Evolutionary conservation across 2,888 invertebrate genomes (phyloP).

Genomic region (Sarcophaga subvicina): DNA sequence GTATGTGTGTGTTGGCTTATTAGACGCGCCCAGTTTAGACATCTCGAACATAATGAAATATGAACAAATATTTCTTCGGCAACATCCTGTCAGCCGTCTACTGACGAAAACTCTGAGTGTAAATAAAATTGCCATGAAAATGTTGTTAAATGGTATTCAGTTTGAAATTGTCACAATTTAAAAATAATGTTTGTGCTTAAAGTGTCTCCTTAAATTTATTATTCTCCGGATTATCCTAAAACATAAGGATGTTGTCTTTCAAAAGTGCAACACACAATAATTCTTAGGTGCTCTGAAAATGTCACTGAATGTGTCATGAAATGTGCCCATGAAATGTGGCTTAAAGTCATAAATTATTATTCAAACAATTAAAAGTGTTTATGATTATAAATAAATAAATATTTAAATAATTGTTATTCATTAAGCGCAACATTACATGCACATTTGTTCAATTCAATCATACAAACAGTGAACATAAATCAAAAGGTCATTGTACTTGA

Average conservation of each 20-base stretch:
- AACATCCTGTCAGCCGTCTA: too few relatives aligned
- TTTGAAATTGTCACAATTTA: too few relatives aligned
- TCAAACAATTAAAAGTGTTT: neutral
- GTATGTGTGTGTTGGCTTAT: too few relatives aligned
- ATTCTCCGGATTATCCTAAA: too few relatives aligned
- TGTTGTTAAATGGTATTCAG: too few relatives aligned
- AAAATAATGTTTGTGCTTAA: too few relatives aligned
- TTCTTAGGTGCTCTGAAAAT: neutral
- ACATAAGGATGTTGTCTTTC: neutral
- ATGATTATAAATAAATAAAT: neutral
- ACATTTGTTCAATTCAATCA: neutral
- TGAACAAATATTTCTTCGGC: too few relatives aligned
- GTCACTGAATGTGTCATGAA: neutral
- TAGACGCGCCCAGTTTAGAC: too few relatives aligned
- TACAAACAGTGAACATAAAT: neutral
- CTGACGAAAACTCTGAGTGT: too few relatives aligned
- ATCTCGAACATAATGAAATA: too few relatives aligned
- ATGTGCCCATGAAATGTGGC: neutral
- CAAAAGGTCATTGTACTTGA: slow-evolving; percentile 45
- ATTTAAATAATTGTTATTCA: neutral
- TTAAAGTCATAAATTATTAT: neutral
- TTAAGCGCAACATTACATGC: neutral
- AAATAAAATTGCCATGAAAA: too few relatives aligned
- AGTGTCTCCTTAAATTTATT: too few relatives aligned
- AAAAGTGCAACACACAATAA: neutral